Evolutionary conservation across 2,797 vertebrate genomes (phyloP), one percentile per base, ranked within the genome.

Genomic region (Megalops cyprinoides): DNA sequence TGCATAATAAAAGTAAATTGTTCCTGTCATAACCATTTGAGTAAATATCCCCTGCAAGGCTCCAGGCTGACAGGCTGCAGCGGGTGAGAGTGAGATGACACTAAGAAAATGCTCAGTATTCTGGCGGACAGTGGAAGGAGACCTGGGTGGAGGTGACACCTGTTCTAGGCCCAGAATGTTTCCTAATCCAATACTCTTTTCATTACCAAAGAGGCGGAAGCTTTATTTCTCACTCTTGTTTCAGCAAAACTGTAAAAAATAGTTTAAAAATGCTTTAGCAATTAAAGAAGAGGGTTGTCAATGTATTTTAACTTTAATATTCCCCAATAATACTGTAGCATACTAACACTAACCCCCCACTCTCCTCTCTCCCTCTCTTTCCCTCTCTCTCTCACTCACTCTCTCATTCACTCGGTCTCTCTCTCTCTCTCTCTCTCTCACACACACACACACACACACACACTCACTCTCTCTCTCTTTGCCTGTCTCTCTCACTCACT

Each of bases 231-330:
- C 46, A 5, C 20, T 60, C 23, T 48, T 37, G 5, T 55, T 55
- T 77, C 42, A 34, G 71, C 51, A 60, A 10, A 9, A 34, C 44
- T 18, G 53, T 74, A 34, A 37, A 75, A 60, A 42, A 56, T 74
- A 25, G 49, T 80, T 37, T 74, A 51, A 44, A 56, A 28, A 60
- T 53, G 42, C 58, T 48, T 79, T 80, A 48, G 56, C 55, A 75
- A 65, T 74, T 25, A 74, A 42, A 9, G 14, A 37, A 34, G 4
- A 39, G 39, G 65, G 31, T 7, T 69, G 65, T 39, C 34, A 37
- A 23, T 28, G 58, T 69, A 31, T 71, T 71, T n/a, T 44, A 37
- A 23, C 67, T 71, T 71, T n/a, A 42, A 44, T 71, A 1, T 42
- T 44, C 20, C 23, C 42, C 39, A 71, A 37, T 71, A 1, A 4